Percentiles rank a stretch among this genome's conserved stretches.
These are phyloP conservation scores for Callorhinus ursinus DNA, from an alignment of 2,113 vertebrate genomes.

Conservation along the genomic window DNA sequence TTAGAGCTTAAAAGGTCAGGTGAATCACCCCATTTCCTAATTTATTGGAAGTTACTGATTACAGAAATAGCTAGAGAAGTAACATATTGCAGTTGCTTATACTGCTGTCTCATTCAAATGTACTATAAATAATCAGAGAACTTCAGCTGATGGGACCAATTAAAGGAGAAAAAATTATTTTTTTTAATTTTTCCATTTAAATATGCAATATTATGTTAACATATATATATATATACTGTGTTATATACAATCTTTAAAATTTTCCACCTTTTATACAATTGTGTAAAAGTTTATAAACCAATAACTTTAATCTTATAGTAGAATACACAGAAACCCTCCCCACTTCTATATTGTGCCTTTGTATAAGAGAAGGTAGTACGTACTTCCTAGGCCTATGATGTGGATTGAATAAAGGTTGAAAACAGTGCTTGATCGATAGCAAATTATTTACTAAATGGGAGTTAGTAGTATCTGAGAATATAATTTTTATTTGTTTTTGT, in stretches of 20 bases:
- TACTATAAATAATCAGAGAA: conserved; percentile 12
- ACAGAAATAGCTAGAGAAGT: background rate
- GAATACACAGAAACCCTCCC: background rate
- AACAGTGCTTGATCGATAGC: background rate
- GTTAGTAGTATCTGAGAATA: background rate
- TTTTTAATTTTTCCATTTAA: background rate
- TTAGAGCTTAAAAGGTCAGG: background rate
- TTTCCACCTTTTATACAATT: background rate
- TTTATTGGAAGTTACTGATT: background rate
- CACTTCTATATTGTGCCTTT: background rate
- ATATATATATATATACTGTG: background rate
- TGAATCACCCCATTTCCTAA: conserved; percentile 22
- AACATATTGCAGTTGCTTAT: background rate
- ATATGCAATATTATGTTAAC: background rate
- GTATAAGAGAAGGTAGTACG: background rate
- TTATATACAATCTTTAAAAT: background rate
- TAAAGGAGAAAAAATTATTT: background rate
- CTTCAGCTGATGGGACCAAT: background rate
- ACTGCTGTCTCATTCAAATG: background rate
- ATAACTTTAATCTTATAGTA: background rate
- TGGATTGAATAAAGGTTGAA: background rate
- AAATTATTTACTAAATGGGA: background rate
- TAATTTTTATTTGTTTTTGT: background rate
- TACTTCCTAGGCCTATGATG: background rate
- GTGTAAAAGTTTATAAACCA: background rate